Conservation (phyloP, 2,113 vertebrate species). For the Pteropus alecto region DNA sequence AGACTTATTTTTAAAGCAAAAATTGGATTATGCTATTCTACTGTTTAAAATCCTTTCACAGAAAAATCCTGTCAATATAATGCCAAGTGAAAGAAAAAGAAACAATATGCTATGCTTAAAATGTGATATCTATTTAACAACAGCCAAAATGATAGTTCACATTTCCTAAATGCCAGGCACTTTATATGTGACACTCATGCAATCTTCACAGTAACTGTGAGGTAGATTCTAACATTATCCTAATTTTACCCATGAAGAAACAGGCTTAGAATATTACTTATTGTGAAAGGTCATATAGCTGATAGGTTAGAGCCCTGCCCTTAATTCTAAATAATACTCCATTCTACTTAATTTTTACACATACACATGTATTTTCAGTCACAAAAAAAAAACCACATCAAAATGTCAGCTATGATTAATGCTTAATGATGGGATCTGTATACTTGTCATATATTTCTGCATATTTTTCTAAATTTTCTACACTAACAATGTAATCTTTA, state of each 20-base stretch:
- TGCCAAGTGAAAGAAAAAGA: not conserved
- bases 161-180: not conserved
- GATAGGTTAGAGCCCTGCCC: not conserved
- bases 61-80: not conserved
- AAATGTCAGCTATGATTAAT: not conserved
- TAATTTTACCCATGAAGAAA: not conserved
- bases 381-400: not conserved
- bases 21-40: not conserved
- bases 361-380: not conserved
- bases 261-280: not conserved
- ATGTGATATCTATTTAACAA: not conserved
- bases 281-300: not conserved
- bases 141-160: not conserved
- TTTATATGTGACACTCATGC: not conserved
- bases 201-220: not conserved
- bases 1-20: not conserved
- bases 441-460: not conserved
- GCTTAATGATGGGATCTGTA: slow-evolving; percentile 23
- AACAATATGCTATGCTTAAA: not conserved
- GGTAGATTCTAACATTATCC: not conserved
- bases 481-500: not conserved
- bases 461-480: not conserved
- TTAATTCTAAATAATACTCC: not conserved
- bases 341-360: not conserved
- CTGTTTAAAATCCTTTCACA: not conserved